Base-by-base conservation (phyloP, 2,113 vertebrate species). In the Pseudorhombus dupliciocellatus region DNA sequence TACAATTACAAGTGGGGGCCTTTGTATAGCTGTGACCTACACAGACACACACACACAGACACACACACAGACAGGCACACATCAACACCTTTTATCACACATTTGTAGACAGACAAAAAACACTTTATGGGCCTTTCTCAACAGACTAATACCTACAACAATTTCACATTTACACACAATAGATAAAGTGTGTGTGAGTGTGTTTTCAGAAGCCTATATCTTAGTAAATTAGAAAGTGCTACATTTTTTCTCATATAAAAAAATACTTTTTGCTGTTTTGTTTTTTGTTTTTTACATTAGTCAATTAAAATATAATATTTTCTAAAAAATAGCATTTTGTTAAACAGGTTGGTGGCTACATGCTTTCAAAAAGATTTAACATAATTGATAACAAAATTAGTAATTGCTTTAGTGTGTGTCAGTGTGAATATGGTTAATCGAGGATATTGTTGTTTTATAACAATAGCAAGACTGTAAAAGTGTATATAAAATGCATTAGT, bases 1-100 rank as follows among this genome's bases (percentile, higher is more conserved):
- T 86, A 90, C 85, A 81, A 89, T 91, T 88, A 90, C 84, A 89
- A 91, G 86, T 79, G 67, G 80, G 74, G 77, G 82, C 78, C 83
- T 87, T 88, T 89, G 88, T 86, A 67, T 82, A 77, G 75, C 59
- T 84, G 70, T 88, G 84, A 89, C 86, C 87, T 78, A 15, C 31
- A 11, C 55, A 11, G 20, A 34, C 55, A 57, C 26, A 4, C 21
- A 16, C 25, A 30, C 53, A 30, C 53, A 12, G 2, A 62, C 46
- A 54, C 22, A 30, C 14, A 30, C 26, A 6, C 4, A 16, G 4
- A 30, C 26, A 20, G 24, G 15, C 5, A 64, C 42, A 52, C 24
- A 48, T 34, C 15, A 51, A 73, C 62, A 77, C 18, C 5, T 70
- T 83, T 59, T 52, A 26, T 67, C 44, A 62, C 21, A n/a, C 25